These are phyloP conservation scores for Rachycentron canadum DNA, from an alignment of 2,797 vertebrate species.

Conservation along the genomic window DNA sequence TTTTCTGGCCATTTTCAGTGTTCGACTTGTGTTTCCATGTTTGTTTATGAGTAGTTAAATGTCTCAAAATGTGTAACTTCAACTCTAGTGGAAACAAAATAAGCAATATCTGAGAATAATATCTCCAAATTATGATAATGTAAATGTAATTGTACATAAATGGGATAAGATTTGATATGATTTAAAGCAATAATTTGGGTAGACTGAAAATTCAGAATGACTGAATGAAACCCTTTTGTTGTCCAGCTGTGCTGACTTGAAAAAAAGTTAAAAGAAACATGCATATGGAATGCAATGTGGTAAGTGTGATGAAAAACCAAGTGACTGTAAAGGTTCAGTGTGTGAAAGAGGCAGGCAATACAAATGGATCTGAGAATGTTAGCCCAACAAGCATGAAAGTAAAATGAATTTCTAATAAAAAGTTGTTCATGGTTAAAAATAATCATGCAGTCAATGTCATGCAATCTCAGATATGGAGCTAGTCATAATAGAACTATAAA, in stretches of 20 bases:
- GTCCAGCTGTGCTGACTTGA: background rate
- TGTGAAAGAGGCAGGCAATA: conserved; percentile 66
- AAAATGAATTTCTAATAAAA: conserved; percentile 55
- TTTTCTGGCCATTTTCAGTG: background rate
- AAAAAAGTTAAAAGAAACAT: background rate
- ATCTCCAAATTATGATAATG: background rate
- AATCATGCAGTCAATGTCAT: conserved; percentile 77
- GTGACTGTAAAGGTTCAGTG: conserved; percentile 36
- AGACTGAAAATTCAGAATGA: background rate
- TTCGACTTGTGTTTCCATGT: background rate
- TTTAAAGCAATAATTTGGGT: background rate
- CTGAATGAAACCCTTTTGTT: background rate
- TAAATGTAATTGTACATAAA: background rate
- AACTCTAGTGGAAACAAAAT: background rate
- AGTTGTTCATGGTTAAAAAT: conserved; percentile 50
- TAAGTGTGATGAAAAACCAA: background rate
- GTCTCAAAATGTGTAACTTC: conserved; percentile 1
- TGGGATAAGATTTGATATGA: background rate
- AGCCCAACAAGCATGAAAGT: conserved; percentile 68
- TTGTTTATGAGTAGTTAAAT: background rate
- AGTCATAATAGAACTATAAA: conserved; percentile 39
- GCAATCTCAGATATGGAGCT: conserved; percentile 62
- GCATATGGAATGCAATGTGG: background rate
- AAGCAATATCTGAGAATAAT: background rate
- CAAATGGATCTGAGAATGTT: conserved; percentile 72